Evolutionary conservation across 2,113 vertebrate species (phyloP).

Genomic region (Oostethus manadensis): DNA sequence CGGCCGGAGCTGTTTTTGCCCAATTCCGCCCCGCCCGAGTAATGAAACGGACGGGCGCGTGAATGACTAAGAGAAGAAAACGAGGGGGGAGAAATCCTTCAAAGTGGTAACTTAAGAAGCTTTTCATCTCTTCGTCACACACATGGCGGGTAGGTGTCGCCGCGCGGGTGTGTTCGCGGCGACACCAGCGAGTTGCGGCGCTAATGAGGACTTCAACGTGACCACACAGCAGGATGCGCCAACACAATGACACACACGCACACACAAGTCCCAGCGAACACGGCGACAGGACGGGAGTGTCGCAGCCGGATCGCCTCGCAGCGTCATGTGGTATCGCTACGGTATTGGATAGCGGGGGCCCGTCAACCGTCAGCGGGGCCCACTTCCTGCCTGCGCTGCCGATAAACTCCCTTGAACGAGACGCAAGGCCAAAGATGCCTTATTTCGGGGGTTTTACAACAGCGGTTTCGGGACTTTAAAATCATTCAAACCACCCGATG

Average conservation of each 20-base stretch:
- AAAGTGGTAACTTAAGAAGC: slow-evolving; percentile 21
- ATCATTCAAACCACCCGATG: not conserved
- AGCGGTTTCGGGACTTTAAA: not conserved
- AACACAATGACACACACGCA: slow-evolving; percentile 26
- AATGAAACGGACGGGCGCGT: slow-evolving; percentile 18
- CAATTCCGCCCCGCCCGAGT: slow-evolving; percentile 20
- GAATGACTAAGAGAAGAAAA: slow-evolving; percentile 22
- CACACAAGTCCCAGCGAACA: slow-evolving; percentile 15
- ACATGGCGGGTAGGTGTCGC: slow-evolving; percentile 35
- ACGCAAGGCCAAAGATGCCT: not conserved
- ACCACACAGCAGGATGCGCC: slow-evolving; percentile 55
- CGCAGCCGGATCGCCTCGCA: slow-evolving; percentile 18
- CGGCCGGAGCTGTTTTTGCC: slow-evolving; percentile 18
- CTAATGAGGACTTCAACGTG: slow-evolving; percentile 71
- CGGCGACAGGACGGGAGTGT: slow-evolving; percentile 29
- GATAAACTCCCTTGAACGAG: not conserved
- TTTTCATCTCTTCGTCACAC: slow-evolving; percentile 24
- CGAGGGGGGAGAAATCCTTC: slow-evolving; percentile 18
- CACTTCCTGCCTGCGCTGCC: not conserved
- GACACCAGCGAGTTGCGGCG: slow-evolving; percentile 64
- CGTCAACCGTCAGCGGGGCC: too few species aligned
- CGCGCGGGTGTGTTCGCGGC: slow-evolving; percentile 59
- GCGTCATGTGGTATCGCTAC: slow-evolving; percentile 5
- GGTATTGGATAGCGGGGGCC: not conserved
- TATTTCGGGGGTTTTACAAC: not conserved